A percentile compares a stretch with the other conserved stretches of the same genome.
These are phyloP conservation scores for Eupeodes luniger DNA, from an alignment of 2,888 invertebrate genomes.

Conservation along the genomic window DNA sequence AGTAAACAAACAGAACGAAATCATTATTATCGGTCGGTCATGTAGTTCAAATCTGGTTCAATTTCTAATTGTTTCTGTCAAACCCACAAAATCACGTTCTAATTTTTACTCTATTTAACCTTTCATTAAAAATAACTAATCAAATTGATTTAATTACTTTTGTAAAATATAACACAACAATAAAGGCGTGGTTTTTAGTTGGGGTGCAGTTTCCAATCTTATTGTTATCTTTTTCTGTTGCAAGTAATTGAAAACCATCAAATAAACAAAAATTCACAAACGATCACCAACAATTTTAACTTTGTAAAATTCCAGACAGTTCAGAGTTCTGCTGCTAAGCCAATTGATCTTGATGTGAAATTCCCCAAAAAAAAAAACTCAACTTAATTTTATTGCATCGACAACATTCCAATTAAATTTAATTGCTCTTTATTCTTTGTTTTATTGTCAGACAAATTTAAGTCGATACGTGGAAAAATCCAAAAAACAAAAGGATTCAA, in stretches of 20 bases:
- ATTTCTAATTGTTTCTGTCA: not conserved
- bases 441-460: conserved; percentile 41
- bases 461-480: conserved; percentile 4
- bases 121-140: not conserved
- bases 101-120: not conserved
- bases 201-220: not conserved
- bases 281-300: not conserved
- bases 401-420: conserved; percentile 65
- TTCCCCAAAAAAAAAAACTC: not conserved
- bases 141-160: not conserved
- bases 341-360: not conserved
- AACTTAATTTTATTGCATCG: not conserved
- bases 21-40: too few relatives aligned
- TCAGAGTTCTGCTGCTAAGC: not conserved
- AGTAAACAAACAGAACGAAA: too few relatives aligned
- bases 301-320: not conserved
- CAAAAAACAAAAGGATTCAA: conserved; percentile 63
- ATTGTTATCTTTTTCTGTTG: not conserved
- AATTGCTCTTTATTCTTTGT: conserved; percentile 58
- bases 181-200: not conserved
- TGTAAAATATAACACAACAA: not conserved
- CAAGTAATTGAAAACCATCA: not conserved
- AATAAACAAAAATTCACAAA: not conserved
- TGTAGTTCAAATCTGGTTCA: too few relatives aligned
- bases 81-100: not conserved